These are phyloP conservation scores for Nemopilema nomurai DNA, from an alignment of 30 jellyfish, hydroid and myxozoan genomes.

Conservation along the genomic window DNA sequence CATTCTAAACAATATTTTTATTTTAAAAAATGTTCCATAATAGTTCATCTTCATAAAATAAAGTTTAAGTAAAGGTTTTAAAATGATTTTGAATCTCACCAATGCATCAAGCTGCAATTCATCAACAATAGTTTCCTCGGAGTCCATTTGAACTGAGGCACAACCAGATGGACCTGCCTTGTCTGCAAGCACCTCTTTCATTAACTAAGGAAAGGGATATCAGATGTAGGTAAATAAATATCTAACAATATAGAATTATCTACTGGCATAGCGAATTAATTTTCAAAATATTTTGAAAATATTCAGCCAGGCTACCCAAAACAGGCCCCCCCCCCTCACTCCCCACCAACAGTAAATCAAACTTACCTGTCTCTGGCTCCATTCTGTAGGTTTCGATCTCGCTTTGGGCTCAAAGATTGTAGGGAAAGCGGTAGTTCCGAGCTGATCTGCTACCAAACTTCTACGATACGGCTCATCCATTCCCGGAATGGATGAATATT, in stretches of 20 bases:
- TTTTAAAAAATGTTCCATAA: neutral
- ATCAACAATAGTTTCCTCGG: neutral
- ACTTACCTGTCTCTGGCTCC: neutral
- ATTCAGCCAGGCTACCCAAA: too few relatives aligned
- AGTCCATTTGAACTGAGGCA: neutral
- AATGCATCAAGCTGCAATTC: neutral
- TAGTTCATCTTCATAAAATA: neutral
- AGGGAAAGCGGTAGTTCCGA: neutral
- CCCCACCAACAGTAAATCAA: too few relatives aligned
- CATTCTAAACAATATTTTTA: neutral
- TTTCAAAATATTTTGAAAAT: too few relatives aligned
- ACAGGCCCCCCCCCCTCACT: too few relatives aligned
- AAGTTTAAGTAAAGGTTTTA: neutral
- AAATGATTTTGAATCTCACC: neutral
- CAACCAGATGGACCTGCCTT: neutral
- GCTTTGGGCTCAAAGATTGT: neutral
- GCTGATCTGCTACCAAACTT: neutral
- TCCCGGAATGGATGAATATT: neutral
- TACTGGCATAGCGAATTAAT: too few relatives aligned
- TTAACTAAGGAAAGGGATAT: too few relatives aligned
- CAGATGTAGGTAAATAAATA: too few relatives aligned
- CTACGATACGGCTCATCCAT: neutral
- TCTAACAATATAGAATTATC: too few relatives aligned
- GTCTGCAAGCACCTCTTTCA: neutral
- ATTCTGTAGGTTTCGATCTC: neutral